Percentiles rank a stretch among this genome's conserved stretches.
These are phyloP conservation scores for Hydrocynus forskahlii DNA, from an alignment of 2,797 vertebrate species.

Conservation along the genomic window DNA sequence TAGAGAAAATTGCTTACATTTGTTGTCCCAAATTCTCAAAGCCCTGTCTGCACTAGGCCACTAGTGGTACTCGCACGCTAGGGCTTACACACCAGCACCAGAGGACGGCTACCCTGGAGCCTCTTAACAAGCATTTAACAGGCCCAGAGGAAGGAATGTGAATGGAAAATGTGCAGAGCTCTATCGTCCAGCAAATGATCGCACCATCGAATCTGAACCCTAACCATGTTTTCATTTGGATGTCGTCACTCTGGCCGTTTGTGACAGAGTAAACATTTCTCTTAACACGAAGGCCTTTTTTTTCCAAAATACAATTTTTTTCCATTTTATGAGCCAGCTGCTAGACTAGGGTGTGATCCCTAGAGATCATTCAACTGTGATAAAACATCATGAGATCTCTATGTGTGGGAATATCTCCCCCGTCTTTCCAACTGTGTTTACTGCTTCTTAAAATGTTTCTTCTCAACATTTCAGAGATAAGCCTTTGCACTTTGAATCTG, in stretches of 20 bases:
- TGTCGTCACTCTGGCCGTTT: conserved; percentile 33
- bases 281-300: conserved; percentile 28
- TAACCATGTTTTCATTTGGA: conserved; percentile 32
- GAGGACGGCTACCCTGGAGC: background rate
- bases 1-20: background rate
- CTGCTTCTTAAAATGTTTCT: conserved; percentile 43
- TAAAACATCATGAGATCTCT: conserved; percentile 42
- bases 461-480: conserved; percentile 31
- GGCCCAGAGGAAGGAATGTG: background rate
- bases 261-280: conserved; percentile 18
- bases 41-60: conserved; percentile 9
- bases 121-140: background rate
- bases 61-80: background rate
- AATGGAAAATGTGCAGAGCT: conserved; percentile 19
- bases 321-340: conserved; percentile 39
- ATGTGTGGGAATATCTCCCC: conserved; percentile 38
- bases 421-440: conserved; percentile 31
- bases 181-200: conserved; percentile 14
- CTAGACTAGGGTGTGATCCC: conserved; percentile 42
- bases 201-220: background rate
- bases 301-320: conserved; percentile 31
- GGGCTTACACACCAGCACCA: background rate
- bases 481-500: background rate
- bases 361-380: conserved; percentile 36
- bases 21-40: background rate